Evolutionary conservation across 2,797 vertebrate species (phyloP).

Genomic region (Cryptoprocta ferox): DNA sequence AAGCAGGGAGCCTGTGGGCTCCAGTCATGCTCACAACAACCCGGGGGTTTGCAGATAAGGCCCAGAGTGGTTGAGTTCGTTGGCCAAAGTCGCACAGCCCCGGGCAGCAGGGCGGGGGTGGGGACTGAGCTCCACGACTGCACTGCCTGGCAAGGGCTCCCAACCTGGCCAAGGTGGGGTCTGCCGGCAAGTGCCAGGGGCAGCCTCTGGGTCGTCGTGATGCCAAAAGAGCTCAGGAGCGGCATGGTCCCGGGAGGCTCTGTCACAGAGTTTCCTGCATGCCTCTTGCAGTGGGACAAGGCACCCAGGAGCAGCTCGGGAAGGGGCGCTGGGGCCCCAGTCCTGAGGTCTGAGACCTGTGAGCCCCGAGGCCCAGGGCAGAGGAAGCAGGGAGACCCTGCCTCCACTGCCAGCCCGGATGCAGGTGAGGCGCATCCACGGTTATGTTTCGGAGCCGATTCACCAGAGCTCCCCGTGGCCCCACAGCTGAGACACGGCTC

Average conservation of each 20-base stretch:
- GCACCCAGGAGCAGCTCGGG: rapidly evolving
- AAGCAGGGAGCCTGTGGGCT: too few species aligned
- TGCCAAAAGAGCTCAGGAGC: too few species aligned
- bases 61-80: neutral
- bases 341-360: neutral
- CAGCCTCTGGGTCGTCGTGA: neutral
- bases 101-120: neutral
- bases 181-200: rapidly evolving
- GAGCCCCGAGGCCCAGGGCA: neutral
- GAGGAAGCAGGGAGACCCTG: too few species aligned
- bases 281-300: too few species aligned
- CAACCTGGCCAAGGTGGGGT: neutral
- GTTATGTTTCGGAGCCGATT: rapidly evolving
- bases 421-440: rapidly evolving
- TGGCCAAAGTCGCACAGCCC: neutral
- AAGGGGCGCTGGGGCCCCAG: neutral
- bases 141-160: rapidly evolving
- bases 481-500: rapidly evolving
- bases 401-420: neutral
- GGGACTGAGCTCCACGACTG: neutral
- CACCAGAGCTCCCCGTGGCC: rapidly evolving
- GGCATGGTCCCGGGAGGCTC: rapidly evolving
- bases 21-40: neutral
- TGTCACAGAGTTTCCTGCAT: rapidly evolving
- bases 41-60: neutral